phyloP scores from a whole-genome alignment of 2,888 invertebrate species.

The Capitulum mitella region DNA sequence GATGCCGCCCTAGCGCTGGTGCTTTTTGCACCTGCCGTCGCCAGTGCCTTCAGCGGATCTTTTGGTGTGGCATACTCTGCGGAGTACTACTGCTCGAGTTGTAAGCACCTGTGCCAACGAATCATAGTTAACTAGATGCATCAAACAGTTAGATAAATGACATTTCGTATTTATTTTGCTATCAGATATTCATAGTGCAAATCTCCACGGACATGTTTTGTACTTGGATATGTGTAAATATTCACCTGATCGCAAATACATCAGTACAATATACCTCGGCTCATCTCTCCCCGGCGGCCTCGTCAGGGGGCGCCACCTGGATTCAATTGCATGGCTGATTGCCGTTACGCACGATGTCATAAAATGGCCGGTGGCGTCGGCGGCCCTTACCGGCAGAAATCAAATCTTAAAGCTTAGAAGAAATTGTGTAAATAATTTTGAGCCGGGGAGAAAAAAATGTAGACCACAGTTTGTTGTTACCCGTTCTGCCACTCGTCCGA shows the following conservation, averaged over 20 bases:
- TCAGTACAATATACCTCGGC: background rate
- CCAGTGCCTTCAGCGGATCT: constrained; percentile 3
- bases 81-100: background rate
- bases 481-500: background rate
- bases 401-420: too few relatives aligned
- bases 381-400: too few relatives aligned
- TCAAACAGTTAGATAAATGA: constrained; percentile 12
- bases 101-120: constrained; percentile 12
- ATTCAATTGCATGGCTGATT: constrained; percentile 18
- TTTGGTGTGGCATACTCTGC: background rate
- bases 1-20: constrained; percentile 2
- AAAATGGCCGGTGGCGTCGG: background rate
- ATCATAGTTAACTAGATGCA: constrained; percentile 11
- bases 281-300: background rate
- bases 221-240: constrained; percentile 16
- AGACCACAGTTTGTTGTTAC: too few relatives aligned
- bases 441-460: too few relatives aligned
- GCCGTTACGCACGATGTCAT: constrained; percentile 9
- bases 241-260: constrained; percentile 17
- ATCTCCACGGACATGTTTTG: constrained; percentile 5
- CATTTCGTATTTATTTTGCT: constrained; percentile 24
- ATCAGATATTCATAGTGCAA: constrained; percentile 21
- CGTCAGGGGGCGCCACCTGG: constrained; percentile 23
- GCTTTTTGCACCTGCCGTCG: background rate
- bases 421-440: too few relatives aligned